Evolutionary conservation across 2,113 vertebrate genomes (phyloP), one percentile per base, ranked within the genome.

Genomic region (Camelus bactrianus): DNA sequence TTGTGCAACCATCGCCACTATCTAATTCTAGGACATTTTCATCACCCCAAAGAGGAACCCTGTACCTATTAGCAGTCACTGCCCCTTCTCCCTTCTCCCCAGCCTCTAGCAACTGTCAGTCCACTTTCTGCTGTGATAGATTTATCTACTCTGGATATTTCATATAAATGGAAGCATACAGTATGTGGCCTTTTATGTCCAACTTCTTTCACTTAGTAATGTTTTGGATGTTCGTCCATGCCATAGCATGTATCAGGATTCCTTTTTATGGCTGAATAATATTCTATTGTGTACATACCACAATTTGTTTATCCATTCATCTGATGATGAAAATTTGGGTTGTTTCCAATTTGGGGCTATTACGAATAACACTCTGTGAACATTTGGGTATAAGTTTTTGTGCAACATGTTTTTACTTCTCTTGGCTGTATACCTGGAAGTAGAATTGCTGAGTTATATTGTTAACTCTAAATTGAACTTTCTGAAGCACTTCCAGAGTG

Each of bases 391-490:
- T 58, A 70, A 38, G 52, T 42, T 90, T 81, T 62, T 56, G 8
- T 88, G 89, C 54, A 48, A 69, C 20, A 80, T n/a, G 64, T 64
- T 81, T 91, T 52, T 9, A 42, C 77, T 77, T 91, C n/a, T 91
- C 42, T 75, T 46, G 46, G 48, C n/a, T 56, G 54, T 11, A 77
- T 30, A 75, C 42, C 42, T 79, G 70, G 38, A 62, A 92, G 67
- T 38, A 35, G 60, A 91, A 76, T 50, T 81, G 35, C 65, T 93
- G 35, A 48, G 64, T 52, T 12, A 46, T 48, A 69, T 16, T 26
- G 67, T 70, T 70, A 83, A 77, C 32, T 91, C 64, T 93, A 50
- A 81, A 22, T 58, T 88, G 75, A 87, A 72, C 80, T 67, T 52
- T 88, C 2, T 79, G 32, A 94, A 65, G 42, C 48, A 82, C 17